Evolutionary conservation across 2,888 invertebrate genomes (phyloP).

Genomic region (Lasius fuliginosus): DNA sequence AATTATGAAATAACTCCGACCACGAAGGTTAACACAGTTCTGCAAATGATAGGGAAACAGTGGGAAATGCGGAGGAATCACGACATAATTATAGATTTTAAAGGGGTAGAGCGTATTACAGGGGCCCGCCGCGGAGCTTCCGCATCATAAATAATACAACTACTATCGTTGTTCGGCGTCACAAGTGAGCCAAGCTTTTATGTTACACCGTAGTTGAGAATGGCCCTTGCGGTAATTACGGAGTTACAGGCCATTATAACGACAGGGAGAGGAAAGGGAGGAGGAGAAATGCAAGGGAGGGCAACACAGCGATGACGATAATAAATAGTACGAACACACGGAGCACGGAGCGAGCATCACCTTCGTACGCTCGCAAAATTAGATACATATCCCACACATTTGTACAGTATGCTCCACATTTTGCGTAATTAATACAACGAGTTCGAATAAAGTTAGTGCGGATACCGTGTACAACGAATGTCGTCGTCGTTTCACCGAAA

Average conservation of each 20-base stretch:
- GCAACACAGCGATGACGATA: slow-evolving; percentile 44
- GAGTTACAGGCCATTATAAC: slow-evolving; percentile 64
- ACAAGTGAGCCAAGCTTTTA: slow-evolving; percentile 60
- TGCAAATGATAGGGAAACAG: slow-evolving; percentile 47
- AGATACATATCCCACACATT: slow-evolving; percentile 37
- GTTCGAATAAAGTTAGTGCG: slow-evolving; percentile 3
- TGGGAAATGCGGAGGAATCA: slow-evolving; percentile 48
- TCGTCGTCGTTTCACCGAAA: background rate
- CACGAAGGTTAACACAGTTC: slow-evolving; percentile 32
- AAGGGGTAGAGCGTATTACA: slow-evolving; percentile 37
- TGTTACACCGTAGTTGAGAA: slow-evolving; percentile 59
- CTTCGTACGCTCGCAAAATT: slow-evolving; percentile 30
- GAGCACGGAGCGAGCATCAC: slow-evolving; percentile 20
- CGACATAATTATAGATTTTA: slow-evolving; percentile 60
- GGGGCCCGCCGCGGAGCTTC: slow-evolving; percentile 34
- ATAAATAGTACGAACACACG: slow-evolving; percentile 44
- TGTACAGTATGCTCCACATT: background rate
- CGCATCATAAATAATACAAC: slow-evolving; percentile 61
- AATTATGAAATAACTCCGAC: slow-evolving; percentile 38
- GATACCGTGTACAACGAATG: background rate
- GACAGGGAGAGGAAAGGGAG: background rate
- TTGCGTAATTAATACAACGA: slow-evolving; percentile 33
- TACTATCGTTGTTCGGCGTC: slow-evolving; percentile 64
- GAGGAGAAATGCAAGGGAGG: slow-evolving; percentile 31
- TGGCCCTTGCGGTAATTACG: slow-evolving; percentile 65